A percentile compares a stretch with the other conserved stretches of the same genome.
These are phyloP conservation scores for Thecocarcelia acutangulata DNA, from an alignment of 2,888 invertebrate species.

Conservation along the genomic window DNA sequence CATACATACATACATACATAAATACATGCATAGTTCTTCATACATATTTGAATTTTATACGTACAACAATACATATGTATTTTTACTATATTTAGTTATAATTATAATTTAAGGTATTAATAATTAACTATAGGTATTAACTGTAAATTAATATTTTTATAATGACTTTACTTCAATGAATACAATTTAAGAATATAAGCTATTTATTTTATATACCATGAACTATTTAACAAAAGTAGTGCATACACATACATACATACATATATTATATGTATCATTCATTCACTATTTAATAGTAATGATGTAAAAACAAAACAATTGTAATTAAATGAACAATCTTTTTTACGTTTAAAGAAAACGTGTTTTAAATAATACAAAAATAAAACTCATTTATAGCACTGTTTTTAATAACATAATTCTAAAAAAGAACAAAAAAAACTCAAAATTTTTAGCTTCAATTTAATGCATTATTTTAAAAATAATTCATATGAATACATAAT, in stretches of 20 bases:
- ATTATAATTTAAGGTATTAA: neutral
- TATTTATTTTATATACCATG: slow-evolving; percentile 62
- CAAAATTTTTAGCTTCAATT: neutral
- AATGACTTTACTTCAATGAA: slow-evolving; percentile 22
- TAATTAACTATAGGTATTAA: slow-evolving; percentile 23
- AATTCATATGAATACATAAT: too few species aligned
- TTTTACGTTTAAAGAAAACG: slow-evolving; percentile 49
- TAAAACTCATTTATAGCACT: slow-evolving; percentile 20
- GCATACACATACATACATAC: slow-evolving; percentile 19
- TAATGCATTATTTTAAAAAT: too few species aligned
- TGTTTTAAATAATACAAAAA: slow-evolving; percentile 24
- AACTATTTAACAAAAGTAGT: slow-evolving; percentile 42
- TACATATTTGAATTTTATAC: too few species aligned
- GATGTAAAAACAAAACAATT: slow-evolving; percentile 1
- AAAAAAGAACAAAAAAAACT: slow-evolving; percentile 15
- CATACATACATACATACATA: too few species aligned
- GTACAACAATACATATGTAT: too few species aligned
- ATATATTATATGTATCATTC: neutral
- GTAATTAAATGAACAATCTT: slow-evolving; percentile 4
- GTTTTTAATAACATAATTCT: slow-evolving; percentile 6
- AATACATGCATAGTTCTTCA: too few species aligned
- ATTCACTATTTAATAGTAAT: neutral
- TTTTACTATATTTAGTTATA: too few species aligned
- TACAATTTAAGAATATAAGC: slow-evolving; percentile 44
- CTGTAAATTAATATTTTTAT: slow-evolving; percentile 56